Evolutionary conservation across 2,113 vertebrate species (phyloP), one percentile per base, ranked within the genome.

Genomic region (Caranx melampygus): DNA sequence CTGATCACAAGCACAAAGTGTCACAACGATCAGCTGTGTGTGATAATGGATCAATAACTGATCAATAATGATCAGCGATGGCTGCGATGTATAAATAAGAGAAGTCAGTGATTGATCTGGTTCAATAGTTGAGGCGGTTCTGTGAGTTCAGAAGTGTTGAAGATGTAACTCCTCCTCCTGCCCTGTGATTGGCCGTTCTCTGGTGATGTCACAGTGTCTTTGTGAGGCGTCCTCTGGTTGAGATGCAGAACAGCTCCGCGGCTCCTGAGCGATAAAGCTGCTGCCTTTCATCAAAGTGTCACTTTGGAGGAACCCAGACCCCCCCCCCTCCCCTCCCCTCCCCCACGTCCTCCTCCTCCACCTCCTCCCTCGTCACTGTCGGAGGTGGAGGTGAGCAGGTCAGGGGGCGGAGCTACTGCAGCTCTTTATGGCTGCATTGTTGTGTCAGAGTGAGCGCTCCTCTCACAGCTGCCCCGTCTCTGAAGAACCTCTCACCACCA

Each of bases 361-460:
- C 40, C 40, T 42, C 40, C 40, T 42, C 40, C 8, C 8, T 42
- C 40, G 40, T 42, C 40, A 42, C 57, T 33, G n/a, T n/a, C 42
- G 45, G 66, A 44, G 61, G 65, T 33, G 31, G 68, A 57, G 68
- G 81, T 68, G 79, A 72, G 34, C 18, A n/a, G 83, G 82, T 79
- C 59, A 75, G 40, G 42, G 40, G 16, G 74, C 45, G 44, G 59
- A 63, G 84, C 89, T 85, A 82, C 85, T 71, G 49, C 52, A 44
- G 67, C 69, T 85, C 88, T 92, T 91, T 89, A 90, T 73, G 69
- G 84, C 70, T 63, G 80, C 54, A 84, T 89, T 92, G 90, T 93
- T 89, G 44, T 44, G 60, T 44, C 21, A 64, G 62, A 75, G 66
- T 51, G 59, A 73, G 45, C 21, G 15, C 61, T 79, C 54, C n/a